Evolutionary conservation across 1,140 invertebrate species (phyloP), one percentile per base, ranked within the genome.

Genomic region (Drosophila ambigua): DNA sequence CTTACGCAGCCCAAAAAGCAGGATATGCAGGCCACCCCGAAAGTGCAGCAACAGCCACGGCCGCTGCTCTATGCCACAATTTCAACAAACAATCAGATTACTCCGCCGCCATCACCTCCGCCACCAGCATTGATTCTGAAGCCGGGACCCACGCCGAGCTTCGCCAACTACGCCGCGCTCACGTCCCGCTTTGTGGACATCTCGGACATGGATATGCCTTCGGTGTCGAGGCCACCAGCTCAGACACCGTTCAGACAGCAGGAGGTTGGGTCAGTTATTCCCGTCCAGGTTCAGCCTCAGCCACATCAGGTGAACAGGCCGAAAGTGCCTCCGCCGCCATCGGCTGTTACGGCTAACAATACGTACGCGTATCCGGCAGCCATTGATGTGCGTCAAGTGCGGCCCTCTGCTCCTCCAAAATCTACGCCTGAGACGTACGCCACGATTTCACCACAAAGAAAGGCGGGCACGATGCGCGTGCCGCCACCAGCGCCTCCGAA

Each of bases 41-140:
- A 41, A 39, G 44, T 11, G 13, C 43, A 76, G 43, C 61, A 75
- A 16, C 26, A 62, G 7, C 23, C 24, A 28, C 55, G 72, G 8
- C 60, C 67, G 23, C 59, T 90, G 3, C 61, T 79, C 3, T 90
- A 90, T 52, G 83, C 88, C n/a, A 90, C 88, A 2, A 81, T 90
- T 41, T 90, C 83, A 9, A 79, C 76, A 2, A 72, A 84, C 39
- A 90, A 73, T 44, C 65, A 82, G 24, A 72, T 77, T 23, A 80
- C 69, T 6, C 82, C 87, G 15, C 82, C 79, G n/a, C 64, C 77
- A 8, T 79, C 82, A 11, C 82, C 83, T 2, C 61, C 72, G 13
- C 46, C 68, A 4, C 24, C 41, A 13, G 2, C 11, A 16, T 9
- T 39, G 35, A 13, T 15, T 35, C 11, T 35, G 11, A 54, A 35